Base-by-base conservation (phyloP, 1,140 invertebrate genomes). In the Stegodyphus dumicola region DNA sequence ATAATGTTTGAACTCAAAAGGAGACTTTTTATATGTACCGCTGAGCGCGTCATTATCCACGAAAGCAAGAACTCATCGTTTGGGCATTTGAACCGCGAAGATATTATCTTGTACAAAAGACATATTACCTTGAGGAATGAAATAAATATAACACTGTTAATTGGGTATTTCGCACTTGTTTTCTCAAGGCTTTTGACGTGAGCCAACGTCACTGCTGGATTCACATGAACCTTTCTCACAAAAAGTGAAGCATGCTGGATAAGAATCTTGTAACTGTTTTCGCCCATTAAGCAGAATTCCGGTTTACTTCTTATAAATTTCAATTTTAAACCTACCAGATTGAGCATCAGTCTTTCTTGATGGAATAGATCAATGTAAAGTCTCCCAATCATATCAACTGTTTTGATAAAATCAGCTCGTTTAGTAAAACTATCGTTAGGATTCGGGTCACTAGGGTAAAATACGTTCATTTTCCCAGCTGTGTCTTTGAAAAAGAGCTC, bases 71-170 rank as follows among this genome's bases (percentile, higher is more conserved):
- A 76, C 13, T 60, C 69, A 18, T 65, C 73, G 7, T 53, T 67
- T 17, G 7, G 71, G 78, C 13, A 76, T 49, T 18, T 56, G 7
- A 67, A 70, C 78, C 6, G 9, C 51, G 10, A 81, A 71, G 54
- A 86, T 10, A 79, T 78, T 78, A 13, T 87, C 71, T 76, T 76
- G 52, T 11, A 56, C 18, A 13, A 54, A n/a, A 54, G 17, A n/a
- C n/a, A 56, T 74, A 48, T 18, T 76, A 7, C 52, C 51, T 18
- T 76, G 74, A 17, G 74, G 56, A 18, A 76, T n/a, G 18, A 7
- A 76, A 60, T 15, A 76, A 6, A 51, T 33, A 53, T 71, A 53
- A 33, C 69, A 71, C 69, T 48, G 49, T 71, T 51, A n/a, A 71
- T 71, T 10, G 69, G 69, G 49, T 71, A 71, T 71, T 71, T 71